Base-by-base conservation (phyloP, 2,797 vertebrate genomes). In the Rousettus madagascariensis region DNA sequence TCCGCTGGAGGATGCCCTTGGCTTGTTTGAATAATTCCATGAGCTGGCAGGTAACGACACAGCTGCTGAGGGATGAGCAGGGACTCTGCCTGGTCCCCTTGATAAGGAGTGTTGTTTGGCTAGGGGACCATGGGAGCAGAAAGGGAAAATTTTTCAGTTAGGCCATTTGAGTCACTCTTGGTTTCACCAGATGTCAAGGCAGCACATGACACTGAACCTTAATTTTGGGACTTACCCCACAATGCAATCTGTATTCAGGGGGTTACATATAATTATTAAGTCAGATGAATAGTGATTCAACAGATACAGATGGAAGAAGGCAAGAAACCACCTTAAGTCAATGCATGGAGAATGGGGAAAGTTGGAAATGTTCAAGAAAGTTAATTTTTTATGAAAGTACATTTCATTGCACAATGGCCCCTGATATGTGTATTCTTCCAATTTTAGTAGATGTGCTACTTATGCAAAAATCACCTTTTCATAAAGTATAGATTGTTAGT, bases 381-480 rank as follows among this genome's bases (percentile, higher is more conserved):
- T 28, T 53, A 66, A 74, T 33, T 72, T 28, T 90, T 41, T 26
- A 68, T 77, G 16, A 33, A 24, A 79, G 6, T 8, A 13, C 24
- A 51, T n/a, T 86, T 87, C 12, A 63, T 74, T 30, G 63, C 51
- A 5, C 15, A n/a, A 69, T 16, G 33, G 36, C 53, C 38, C 13
- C 28, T 55, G 13, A 9, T 36, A 28, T 86, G 20, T 72, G 26
- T n/a, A 30, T 86, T 66, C 49, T 33, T 68, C 15, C n/a, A 65
- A 59, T 49, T 88, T 74, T 61, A 96, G 8, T 30, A 51, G 38
- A 36, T 41, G 9, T 33, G 17, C n/a, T 72, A 12, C 38, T 68
- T 83, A 61, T 49, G 36, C 22, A 59, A 65, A 93, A 6, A 16
- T 75, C 36, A 55, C 43, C 22, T 77, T 63, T 92, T 86, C 30